phyloP scores from a whole-genome alignment of 2,888 invertebrate genomes.

The Plagiodera versicolora region DNA sequence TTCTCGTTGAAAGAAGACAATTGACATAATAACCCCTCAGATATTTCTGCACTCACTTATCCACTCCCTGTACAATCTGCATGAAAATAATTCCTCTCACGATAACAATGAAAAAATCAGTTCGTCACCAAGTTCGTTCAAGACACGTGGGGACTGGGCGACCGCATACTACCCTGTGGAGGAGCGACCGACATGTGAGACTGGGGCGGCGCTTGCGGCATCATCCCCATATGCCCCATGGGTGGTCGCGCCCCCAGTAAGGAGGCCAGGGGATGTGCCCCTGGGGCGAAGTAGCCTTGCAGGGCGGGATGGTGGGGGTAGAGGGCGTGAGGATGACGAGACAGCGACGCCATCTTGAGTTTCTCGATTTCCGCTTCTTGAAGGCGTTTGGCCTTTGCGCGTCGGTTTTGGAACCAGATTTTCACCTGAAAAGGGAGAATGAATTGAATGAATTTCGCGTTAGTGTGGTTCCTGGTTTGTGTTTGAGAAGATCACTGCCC shows the following conservation, averaged over 20 bases:
- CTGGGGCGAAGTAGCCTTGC: conserved; percentile 66
- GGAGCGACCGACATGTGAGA: conserved; percentile 56
- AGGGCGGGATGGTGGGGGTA: conserved; percentile 61
- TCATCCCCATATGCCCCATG: conserved; percentile 53
- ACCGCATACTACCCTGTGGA: conserved; percentile 48
- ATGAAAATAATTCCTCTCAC: not conserved
- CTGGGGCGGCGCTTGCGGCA: conserved; percentile 55
- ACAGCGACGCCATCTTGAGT: conserved; percentile 78
- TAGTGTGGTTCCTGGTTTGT: not conserved
- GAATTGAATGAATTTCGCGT: not conserved
- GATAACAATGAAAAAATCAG: conserved; percentile 4
- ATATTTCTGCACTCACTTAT: too few relatives aligned
- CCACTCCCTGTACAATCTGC: too few relatives aligned
- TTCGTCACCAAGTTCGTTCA: conserved; percentile 33
- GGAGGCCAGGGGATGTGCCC: conserved; percentile 61
- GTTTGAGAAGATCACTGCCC: not conserved
- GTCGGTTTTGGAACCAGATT: conserved; percentile 94
- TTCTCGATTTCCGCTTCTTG: conserved; percentile 98
- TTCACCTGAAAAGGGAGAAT: conserved; percentile 66
- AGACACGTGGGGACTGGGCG: conserved; percentile 53
- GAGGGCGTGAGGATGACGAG: conserved; percentile 62
- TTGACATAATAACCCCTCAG: too few relatives aligned
- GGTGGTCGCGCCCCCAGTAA: conserved; percentile 55
- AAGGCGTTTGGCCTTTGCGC: conserved; percentile 94
- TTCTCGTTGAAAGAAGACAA: too few relatives aligned